These are phyloP conservation scores for Perccottus glenii DNA, from an alignment of 2,113 vertebrate genomes.

Conservation along the genomic window DNA sequence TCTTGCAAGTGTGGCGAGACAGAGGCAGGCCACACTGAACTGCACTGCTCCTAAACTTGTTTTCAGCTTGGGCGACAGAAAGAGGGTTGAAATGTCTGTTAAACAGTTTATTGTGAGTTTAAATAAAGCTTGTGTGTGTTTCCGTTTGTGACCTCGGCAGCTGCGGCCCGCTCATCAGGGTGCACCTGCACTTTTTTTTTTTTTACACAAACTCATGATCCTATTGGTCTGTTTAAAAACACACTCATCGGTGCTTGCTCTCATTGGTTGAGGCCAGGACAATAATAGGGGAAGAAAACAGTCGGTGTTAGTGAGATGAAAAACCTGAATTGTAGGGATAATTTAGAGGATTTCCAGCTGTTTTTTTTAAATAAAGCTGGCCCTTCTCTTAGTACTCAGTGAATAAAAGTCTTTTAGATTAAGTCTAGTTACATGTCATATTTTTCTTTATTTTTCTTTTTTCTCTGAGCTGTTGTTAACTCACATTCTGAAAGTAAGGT, in stretches of 20 bases:
- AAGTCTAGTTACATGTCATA: too few species aligned
- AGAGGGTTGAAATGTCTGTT: constrained; percentile 25
- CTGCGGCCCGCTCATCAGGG: constrained; percentile 60
- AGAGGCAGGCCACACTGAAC: neutral
- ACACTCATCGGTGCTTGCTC: constrained; percentile 39
- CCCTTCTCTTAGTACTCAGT: too few species aligned
- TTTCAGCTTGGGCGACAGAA: constrained; percentile 23
- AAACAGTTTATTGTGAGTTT: constrained; percentile 29
- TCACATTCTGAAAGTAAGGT: too few species aligned
- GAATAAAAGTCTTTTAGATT: too few species aligned
- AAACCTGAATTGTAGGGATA: too few species aligned
- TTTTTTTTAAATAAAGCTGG: too few species aligned
- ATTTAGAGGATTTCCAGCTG: too few species aligned
- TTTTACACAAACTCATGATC: constrained; percentile 50
- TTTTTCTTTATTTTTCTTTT: too few species aligned
- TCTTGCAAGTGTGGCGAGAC: constrained; percentile 41
- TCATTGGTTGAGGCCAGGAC: constrained; percentile 38
- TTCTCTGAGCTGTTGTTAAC: too few species aligned
- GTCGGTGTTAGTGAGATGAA: constrained; percentile 7
- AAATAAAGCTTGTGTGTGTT: constrained; percentile 22
- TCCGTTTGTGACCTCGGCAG: constrained; percentile 57
- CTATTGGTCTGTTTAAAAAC: constrained; percentile 58
- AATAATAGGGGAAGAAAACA: constrained; percentile 43
- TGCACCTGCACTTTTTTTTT: constrained; percentile 68
- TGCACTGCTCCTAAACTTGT: constrained; percentile 5